A percentile compares a stretch with the other conserved stretches of the same genome.
Evolutionary conservation across 2,113 vertebrate species (phyloP).

Genomic region (Sisor rabdophorus): DNA sequence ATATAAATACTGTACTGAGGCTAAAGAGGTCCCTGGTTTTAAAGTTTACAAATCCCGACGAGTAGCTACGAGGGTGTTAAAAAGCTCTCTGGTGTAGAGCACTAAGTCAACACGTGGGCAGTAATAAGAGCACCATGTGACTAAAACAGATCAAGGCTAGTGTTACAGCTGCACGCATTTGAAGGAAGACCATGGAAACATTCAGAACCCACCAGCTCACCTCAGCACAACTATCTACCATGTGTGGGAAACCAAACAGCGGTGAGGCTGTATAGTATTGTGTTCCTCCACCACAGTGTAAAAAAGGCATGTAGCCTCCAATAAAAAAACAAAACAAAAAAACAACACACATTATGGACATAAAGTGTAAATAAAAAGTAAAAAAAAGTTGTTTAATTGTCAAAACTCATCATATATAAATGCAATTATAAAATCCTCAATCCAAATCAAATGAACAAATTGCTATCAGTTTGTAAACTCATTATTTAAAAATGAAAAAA

Average conservation of each 20-base stretch:
- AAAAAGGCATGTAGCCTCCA: background rate
- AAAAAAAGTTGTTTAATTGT: background rate
- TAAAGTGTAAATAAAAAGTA: background rate
- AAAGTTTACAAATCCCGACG: background rate
- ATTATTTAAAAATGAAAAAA: too few species aligned
- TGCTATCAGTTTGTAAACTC: background rate
- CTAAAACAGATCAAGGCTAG: constrained; percentile 39
- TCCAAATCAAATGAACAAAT: background rate
- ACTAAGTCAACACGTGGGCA: constrained; percentile 33
- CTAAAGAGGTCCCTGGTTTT: constrained; percentile 13
- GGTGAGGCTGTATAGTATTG: background rate
- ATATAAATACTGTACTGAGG: constrained; percentile 4
- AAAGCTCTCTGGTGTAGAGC: constrained; percentile 29
- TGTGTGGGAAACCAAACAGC: constrained; percentile 14
- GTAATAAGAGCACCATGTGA: constrained; percentile 44
- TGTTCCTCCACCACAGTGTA: background rate
- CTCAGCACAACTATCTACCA: constrained; percentile 11
- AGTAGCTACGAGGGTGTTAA: constrained; percentile 6
- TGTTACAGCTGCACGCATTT: constrained; percentile 38
- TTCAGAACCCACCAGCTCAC: constrained; percentile 11
- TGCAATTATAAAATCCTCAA: background rate
- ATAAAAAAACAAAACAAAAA: too few species aligned
- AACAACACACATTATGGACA: background rate
- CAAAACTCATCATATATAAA: background rate
- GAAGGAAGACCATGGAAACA: constrained; percentile 37